Evolutionary conservation across 2,888 invertebrate species (phyloP).

Genomic region (Glaucopsyche alexis): DNA sequence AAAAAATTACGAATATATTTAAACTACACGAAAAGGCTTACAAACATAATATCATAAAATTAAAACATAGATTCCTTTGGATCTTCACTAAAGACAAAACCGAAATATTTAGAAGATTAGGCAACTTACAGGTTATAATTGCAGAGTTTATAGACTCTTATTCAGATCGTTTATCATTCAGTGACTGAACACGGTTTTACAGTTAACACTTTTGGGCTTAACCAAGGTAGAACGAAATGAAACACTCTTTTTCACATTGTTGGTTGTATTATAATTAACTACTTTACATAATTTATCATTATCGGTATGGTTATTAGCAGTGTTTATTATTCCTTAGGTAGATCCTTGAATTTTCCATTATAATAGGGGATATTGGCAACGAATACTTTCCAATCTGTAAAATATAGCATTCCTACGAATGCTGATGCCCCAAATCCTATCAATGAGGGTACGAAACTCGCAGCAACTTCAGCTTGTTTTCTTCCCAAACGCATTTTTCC

Average conservation of each 20-base stretch:
- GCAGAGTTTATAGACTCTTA: too few species aligned
- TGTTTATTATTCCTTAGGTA: constrained; percentile 49
- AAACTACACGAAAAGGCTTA: too few species aligned
- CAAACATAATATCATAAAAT: too few species aligned
- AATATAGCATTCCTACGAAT: constrained; percentile 82
- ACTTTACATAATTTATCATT: constrained; percentile 21
- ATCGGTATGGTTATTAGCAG: constrained; percentile 6
- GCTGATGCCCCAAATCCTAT: constrained; percentile 83
- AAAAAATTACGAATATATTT: too few species aligned
- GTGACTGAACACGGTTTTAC: background rate
- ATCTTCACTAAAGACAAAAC: too few species aligned
- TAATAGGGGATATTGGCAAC: constrained; percentile 88
- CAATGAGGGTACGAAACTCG: constrained; percentile 77
- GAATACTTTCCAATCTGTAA: constrained; percentile 89
- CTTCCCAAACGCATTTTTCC: constrained; percentile 70
- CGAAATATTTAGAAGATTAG: too few species aligned
- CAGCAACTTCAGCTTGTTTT: constrained; percentile 80
- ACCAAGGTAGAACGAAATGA: background rate
- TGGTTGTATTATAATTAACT: constrained; percentile 15
- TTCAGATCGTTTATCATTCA: too few species aligned
- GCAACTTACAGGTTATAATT: too few species aligned
- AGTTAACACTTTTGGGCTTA: too few species aligned
- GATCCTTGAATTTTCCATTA: constrained; percentile 83
- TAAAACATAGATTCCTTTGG: too few species aligned
- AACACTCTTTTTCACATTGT: background rate